Evolutionary conservation across 2,888 invertebrate species (phyloP).

Genomic region (Pinctada fucata): DNA sequence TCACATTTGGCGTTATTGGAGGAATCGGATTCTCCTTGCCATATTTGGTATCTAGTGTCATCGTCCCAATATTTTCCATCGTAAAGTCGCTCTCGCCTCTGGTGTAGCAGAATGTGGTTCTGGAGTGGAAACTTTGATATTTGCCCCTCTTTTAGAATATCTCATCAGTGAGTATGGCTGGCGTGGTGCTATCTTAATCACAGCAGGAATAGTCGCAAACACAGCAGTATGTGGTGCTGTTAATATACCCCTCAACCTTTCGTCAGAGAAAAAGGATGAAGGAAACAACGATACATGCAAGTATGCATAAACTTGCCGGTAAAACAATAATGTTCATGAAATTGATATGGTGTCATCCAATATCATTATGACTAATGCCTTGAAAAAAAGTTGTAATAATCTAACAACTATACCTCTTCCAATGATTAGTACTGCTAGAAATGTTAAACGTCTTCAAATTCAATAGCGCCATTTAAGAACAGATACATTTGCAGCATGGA

Average conservation of each 20-base stretch:
- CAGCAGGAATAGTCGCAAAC: constrained; percentile 66
- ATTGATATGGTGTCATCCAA: too few relatives aligned
- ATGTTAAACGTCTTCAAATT: too few relatives aligned
- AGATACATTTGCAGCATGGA: too few relatives aligned
- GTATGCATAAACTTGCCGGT: too few relatives aligned
- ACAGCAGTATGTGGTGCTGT: constrained; percentile 65
- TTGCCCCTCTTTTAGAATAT: constrained; percentile 66
- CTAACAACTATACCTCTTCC: too few relatives aligned
- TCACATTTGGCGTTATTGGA: constrained; percentile 70
- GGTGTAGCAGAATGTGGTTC: constrained; percentile 71
- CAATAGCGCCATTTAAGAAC: too few relatives aligned
- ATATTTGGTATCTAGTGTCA: constrained; percentile 71
- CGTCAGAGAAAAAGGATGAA: too few relatives aligned
- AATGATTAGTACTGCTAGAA: too few relatives aligned
- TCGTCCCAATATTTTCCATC: constrained; percentile 71
- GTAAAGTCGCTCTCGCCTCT: constrained; percentile 69
- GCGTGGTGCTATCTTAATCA: constrained; percentile 68
- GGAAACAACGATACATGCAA: too few relatives aligned
- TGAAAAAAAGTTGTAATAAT: too few relatives aligned
- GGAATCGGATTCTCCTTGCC: constrained; percentile 71
- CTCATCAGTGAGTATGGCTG: constrained; percentile 67
- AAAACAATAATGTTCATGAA: too few relatives aligned
- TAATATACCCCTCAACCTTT: constrained; percentile 64
- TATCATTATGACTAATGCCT: too few relatives aligned
- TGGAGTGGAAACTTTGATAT: constrained; percentile 44